Base-by-base conservation (phyloP, 1,140 invertebrate genomes). In the Pseudomyrmex concolor region DNA sequence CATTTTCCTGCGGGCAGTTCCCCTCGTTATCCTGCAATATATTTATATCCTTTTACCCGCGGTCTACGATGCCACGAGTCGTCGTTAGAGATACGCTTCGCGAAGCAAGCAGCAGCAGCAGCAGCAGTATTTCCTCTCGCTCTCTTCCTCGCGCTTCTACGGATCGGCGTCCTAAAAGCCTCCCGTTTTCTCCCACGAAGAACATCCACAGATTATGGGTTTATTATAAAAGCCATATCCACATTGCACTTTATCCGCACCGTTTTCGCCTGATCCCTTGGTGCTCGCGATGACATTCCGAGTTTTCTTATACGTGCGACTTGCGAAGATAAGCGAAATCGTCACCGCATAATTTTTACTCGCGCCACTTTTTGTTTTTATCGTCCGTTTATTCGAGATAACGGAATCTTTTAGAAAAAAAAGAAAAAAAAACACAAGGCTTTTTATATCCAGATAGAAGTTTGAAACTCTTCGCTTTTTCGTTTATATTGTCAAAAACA, bases 211-310 rank as follows among this genome's bases (percentile, higher is more conserved):
- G 84, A 90, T 91, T 91, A 91, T 85, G 70, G 88, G 86, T 89
- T 90, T 90, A 90, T 91, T 90, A 89, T 88, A 87, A 89, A 88
- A 89, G 81, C 81, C 64, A 83, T 88, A 84, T 87, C 73, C 89
- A 55, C 62, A 63, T 82, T 51, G 76, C 68, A 50, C 62, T 66
- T 19, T 50, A 77, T 59, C 57, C 78, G 66, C 54, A 43, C 60
- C 76, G 70, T 68, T 82, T n/a, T 22, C 55, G 43, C 57, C 71
- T 71, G 55, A 81, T 62, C 48, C 15, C 54, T n/a, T 25, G 19
- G 60, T 71, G 12, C 54, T 17, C 55, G 60, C 50, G 34, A 66
- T 63, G 64, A 50, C 54, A 45, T 63, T 50, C 57, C 12, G 54
- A 50, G n/a, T 80, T 70, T 80, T 34, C 19, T 71, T 34, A 34